These are phyloP conservation scores for Cataglyphis rosenhaueri DNA, from an alignment of 2,888 invertebrate species.

Conservation along the genomic window DNA sequence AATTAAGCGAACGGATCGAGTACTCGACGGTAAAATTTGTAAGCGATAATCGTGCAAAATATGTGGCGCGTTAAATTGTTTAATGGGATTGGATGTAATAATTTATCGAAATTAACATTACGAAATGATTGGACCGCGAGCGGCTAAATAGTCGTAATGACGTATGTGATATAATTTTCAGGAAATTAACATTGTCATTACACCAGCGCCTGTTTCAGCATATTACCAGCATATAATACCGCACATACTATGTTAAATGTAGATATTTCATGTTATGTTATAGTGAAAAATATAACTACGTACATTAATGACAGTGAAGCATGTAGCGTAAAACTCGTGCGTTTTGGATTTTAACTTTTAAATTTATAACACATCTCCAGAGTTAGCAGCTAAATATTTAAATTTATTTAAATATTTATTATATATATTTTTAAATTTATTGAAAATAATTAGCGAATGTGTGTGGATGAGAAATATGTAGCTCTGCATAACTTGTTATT, in stretches of 20 bases:
- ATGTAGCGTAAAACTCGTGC: not conserved
- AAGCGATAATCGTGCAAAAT: constrained; percentile 38
- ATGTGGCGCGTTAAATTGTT: constrained; percentile 38
- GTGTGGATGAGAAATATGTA: not conserved
- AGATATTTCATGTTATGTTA: not conserved
- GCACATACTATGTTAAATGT: not conserved
- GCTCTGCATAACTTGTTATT: not conserved
- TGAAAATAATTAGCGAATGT: not conserved
- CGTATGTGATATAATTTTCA: constrained; percentile 30
- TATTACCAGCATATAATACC: not conserved
- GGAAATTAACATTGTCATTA: constrained; percentile 33
- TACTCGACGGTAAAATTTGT: constrained; percentile 28
- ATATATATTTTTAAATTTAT: not conserved
- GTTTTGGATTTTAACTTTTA: not conserved
- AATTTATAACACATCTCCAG: not conserved
- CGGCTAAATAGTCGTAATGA: constrained; percentile 13
- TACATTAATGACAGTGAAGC: not conserved
- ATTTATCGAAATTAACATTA: constrained; percentile 39
- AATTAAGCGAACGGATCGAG: constrained; percentile 38
- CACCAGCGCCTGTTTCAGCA: not conserved
- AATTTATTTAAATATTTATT: not conserved
- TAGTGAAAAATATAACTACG: not conserved
- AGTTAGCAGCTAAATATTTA: not conserved
- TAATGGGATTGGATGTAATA: constrained; percentile 42
- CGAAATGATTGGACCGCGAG: constrained; percentile 42